Base-by-base conservation (phyloP, 2,113 vertebrate genomes). In the Trogon surrucura region DNA sequence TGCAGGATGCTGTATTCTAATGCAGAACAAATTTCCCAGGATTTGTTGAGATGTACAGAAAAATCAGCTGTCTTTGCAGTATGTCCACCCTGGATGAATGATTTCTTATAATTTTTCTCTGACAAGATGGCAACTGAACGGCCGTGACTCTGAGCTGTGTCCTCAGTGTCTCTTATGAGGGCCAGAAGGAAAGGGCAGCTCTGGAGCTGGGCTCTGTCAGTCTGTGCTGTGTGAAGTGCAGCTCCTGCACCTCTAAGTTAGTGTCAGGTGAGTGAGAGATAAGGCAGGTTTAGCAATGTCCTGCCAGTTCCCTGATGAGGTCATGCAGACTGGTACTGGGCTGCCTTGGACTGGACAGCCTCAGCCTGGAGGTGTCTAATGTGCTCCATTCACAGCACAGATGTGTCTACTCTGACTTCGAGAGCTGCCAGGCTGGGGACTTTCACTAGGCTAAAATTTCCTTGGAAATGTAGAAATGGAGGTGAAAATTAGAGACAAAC, bases 11-110 rank as follows among this genome's bases (percentile, higher is more conserved):
- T 80, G 6, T 78, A 66, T 88, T 91, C 27, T 90, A 91, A 92
- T 53, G 69, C 48, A 81, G 86, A 85, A 84, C 34, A 89, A 41
- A 84, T 81, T 81, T 89, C 69, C 45, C 5, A 53, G 75, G 91
- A 97, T 96, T 97, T 97, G 95, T 96, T 95, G 53, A n/a, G 32
- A 84, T 87, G 84, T 92, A 61, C 77, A 79, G 70, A 87, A 80
- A 90, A 96, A 95, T 69, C 86, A 75, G 89, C 96, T 95, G 61
- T 65, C 94, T 91, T 84, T 89, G 96, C 94, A 96, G 73, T 92
- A 92, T 0, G 0, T 89, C 87, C 70, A 69, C 26, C 50, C 27
- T 67, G 80, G 61, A 85, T 94, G 77, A 96, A 84, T 85, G 10
- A 87, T 93, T 89, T 70, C 88, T 74, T 87, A 93, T 95, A 73